Conservation (phyloP, 2,113 vertebrate species). For the Phylloscopus trochiloides region DNA sequence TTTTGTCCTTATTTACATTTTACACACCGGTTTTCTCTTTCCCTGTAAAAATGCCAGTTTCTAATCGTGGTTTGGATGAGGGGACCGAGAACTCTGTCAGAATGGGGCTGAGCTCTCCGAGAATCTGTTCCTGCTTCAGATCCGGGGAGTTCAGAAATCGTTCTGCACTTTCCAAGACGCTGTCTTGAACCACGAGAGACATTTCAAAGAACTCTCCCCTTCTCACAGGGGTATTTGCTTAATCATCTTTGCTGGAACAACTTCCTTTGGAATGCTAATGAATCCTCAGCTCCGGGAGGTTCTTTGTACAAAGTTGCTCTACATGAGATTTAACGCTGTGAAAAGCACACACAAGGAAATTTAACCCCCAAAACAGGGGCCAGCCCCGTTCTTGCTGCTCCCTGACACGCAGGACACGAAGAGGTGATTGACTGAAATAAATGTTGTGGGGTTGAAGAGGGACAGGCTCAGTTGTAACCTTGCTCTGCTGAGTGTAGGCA, state of each 20-base stretch:
- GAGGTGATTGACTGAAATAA: neutral
- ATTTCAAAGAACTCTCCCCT: conserved; percentile 38
- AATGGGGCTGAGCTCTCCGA: neutral
- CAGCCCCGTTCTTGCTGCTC: neutral
- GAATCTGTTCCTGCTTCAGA: neutral
- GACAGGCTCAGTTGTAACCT: neutral
- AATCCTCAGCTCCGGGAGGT: conserved; percentile 22
- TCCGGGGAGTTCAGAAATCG: neutral
- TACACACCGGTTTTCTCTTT: neutral
- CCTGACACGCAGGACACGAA: neutral
- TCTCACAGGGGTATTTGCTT: conserved; percentile 35
- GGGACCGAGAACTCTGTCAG: neutral
- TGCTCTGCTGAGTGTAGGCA: neutral
- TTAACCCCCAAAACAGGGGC: neutral
- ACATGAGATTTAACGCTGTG: conserved; percentile 23
- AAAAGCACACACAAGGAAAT: conserved; percentile 14
- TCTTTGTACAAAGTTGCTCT: conserved; percentile 18
- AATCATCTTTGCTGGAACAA: conserved; percentile 57
- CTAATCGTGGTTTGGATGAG: neutral
- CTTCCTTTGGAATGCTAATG: conserved; percentile 63
- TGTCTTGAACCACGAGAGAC: conserved; percentile 15
- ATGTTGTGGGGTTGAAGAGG: neutral
- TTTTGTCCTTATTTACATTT: neutral
- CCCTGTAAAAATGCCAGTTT: neutral
- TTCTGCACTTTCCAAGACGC: neutral